Evolutionary conservation across 2,888 invertebrate species (phyloP).

Genomic region (Noctua comes): DNA sequence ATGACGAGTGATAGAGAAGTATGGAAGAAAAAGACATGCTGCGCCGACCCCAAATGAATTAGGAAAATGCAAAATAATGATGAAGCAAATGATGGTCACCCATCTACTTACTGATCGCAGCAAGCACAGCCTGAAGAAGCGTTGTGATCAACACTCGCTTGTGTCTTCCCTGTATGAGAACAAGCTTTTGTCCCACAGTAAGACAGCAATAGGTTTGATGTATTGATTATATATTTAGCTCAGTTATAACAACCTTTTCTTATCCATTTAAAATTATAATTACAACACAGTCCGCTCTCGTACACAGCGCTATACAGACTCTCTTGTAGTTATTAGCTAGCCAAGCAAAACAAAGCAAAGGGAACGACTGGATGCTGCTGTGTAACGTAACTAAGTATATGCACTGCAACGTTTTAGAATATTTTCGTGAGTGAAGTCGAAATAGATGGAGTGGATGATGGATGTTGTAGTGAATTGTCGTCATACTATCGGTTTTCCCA

Average conservation of each 20-base stretch:
- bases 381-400: constrained; percentile 28
- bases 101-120: neutral
- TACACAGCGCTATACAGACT: constrained; percentile 31
- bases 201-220: neutral
- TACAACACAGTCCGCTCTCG: neutral
- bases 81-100: neutral
- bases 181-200: neutral
- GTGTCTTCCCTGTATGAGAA: neutral
- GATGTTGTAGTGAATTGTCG: neutral
- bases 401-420: neutral
- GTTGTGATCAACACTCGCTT: neutral
- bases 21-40: no score
- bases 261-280: constrained; percentile 2
- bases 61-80: no score
- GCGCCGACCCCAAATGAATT: no score
- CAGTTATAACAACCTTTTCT: neutral
- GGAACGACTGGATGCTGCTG: constrained; percentile 32
- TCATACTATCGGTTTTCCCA: neutral
- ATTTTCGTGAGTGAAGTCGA: neutral
- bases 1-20: no score
- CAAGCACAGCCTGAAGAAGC: neutral
- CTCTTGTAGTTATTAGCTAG: constrained; percentile 63
- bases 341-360: constrained; percentile 61
- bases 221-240: neutral
- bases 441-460: neutral